Evolutionary conservation across 2,888 invertebrate genomes (phyloP).

Genomic region (Troides helena): DNA sequence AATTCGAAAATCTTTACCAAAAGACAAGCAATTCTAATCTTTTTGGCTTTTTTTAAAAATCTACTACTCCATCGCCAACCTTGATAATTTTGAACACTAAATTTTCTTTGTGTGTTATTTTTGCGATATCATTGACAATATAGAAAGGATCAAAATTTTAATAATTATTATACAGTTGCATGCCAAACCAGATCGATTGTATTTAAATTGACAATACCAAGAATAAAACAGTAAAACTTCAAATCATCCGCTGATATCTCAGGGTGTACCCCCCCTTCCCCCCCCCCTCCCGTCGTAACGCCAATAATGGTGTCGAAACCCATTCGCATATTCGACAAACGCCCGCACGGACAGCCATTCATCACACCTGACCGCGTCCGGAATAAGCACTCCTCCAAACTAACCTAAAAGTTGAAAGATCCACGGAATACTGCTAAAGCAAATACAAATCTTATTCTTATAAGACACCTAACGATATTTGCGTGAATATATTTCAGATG

Average conservation of each 20-base stretch:
- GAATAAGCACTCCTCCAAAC: conserved; percentile 15
- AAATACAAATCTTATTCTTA: background rate
- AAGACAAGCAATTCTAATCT: too few relatives aligned
- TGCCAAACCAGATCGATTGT: conserved; percentile 3
- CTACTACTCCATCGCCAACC: too few relatives aligned
- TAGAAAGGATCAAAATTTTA: background rate
- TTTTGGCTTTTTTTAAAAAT: too few relatives aligned
- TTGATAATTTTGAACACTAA: too few relatives aligned
- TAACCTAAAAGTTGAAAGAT: background rate
- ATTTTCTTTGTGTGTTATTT: too few relatives aligned
- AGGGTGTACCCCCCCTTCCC: background rate
- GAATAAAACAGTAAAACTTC: conserved; percentile 14
- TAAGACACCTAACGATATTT: conserved; percentile 8
- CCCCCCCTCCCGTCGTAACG: conserved; percentile 1
- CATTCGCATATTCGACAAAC: conserved; percentile 21
- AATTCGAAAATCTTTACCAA: too few relatives aligned
- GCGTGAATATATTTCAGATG: background rate
- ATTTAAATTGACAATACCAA: conserved; percentile 17
- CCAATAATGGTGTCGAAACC: conserved; percentile 11
- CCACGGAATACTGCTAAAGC: conserved; percentile 1
- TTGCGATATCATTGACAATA: background rate
- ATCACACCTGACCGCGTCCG: conserved; percentile 14
- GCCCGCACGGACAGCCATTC: conserved; percentile 19
- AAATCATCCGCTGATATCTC: conserved; percentile 13
- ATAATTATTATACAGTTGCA: background rate